phyloP scores from a whole-genome alignment of 2,797 vertebrate genomes.

The Bufotes viridis region DNA sequence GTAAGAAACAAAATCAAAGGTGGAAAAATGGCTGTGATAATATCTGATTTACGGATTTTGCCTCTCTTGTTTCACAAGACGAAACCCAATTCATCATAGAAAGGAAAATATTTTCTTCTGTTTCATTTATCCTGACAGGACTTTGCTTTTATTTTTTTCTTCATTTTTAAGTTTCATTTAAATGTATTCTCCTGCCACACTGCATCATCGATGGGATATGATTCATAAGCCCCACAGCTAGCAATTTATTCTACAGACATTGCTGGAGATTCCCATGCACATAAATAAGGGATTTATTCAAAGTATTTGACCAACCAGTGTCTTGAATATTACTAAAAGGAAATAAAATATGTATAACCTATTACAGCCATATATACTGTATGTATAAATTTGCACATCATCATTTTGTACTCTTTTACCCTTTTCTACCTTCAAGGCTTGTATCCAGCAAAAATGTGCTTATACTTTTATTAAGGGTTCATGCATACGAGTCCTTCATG shows the following conservation, averaged over 20 bases:
- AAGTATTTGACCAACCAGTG: not conserved
- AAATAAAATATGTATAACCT: not conserved
- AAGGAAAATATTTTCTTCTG: not conserved
- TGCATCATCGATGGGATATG: constrained; percentile 22
- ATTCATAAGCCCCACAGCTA: constrained; percentile 33
- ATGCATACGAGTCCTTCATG: not conserved
- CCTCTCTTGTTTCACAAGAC: not conserved
- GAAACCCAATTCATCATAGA: not conserved
- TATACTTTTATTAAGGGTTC: not conserved
- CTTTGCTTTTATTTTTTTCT: not conserved
- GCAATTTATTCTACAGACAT: constrained; percentile 11
- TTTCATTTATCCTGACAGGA: not conserved
- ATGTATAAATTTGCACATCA: not conserved
- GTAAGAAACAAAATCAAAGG: not conserved
- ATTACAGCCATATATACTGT: not conserved
- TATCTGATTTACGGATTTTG: not conserved
- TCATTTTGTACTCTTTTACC: not conserved
- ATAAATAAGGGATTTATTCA: constrained; percentile 36
- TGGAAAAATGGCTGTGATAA: not conserved
- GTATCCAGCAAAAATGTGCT: not conserved
- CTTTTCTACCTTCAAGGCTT: not conserved
- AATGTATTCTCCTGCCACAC: constrained; percentile 7
- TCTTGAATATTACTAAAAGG: not conserved
- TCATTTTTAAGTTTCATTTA: not conserved
- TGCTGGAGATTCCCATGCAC: not conserved